Base-by-base conservation (phyloP, 1,140 invertebrate species). In the Drosophila willistoni region DNA sequence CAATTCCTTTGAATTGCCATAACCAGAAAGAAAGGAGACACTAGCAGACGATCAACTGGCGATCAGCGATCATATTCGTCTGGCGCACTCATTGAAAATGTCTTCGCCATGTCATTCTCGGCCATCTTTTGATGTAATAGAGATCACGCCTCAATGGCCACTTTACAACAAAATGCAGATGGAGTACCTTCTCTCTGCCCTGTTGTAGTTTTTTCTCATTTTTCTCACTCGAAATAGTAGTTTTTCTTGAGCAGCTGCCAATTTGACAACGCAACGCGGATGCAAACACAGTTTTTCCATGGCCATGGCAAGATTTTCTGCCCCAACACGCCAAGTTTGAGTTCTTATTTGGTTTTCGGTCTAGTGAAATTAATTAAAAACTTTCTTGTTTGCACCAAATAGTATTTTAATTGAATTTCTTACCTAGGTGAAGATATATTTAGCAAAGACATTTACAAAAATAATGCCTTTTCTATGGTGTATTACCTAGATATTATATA, bases 351-450 rank as follows among this genome's bases (percentile, higher is more conserved):
- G 84, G 70, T 90, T 89, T 89, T 89, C 85, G 84, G 84, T 89
- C 84, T 89, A 78, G 64, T 89, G 84, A 81, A 89, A 87, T 89
- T 89, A 89, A 89, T 89, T 89, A 89, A 89, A 85, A 89, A 84
- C 73, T 73, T 79, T 79, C 80, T 78, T 73, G 77, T 71, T 78
- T 77, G 64, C 60, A 62, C 73, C 70, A 81, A 51, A 80, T 72
- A 84, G 68, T 84, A 77, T 69, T 68, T 77, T 71, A 79, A 73
- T 70, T 86, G 69, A 59, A 77, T 75, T 68, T 41, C 29, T 54
- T 68, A 79, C 73, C 77, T 79, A 73, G 60, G 33, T 34, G 13
- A 7, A 64, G 10, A 44, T 34, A 56, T 41, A 25, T 19, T 34
- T 33, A 14, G 47, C 25, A 59, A 59, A 60, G 19, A 64, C 57